A percentile compares a stretch with the other conserved stretches of the same genome.
Conservation (phyloP, 1,140 invertebrate genomes). For the Limonius californicus region DNA sequence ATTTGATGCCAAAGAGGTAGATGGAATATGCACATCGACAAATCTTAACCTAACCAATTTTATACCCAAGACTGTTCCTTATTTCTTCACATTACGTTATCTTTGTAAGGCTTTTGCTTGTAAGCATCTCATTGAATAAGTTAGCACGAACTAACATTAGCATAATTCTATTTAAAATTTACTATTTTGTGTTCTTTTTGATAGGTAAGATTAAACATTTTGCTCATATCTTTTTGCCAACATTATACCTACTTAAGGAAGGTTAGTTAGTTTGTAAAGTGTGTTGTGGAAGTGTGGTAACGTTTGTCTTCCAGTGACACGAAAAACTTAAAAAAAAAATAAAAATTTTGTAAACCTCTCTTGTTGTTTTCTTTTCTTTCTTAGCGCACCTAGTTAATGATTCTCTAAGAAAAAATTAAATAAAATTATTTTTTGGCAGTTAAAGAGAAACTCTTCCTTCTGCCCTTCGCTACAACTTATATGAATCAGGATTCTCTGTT, state of each 20-base stretch:
- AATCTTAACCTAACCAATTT: too few relatives aligned
- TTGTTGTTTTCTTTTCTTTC: too few relatives aligned
- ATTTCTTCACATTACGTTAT: too few relatives aligned
- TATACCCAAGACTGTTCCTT: too few relatives aligned
- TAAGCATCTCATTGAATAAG: conserved; percentile 19
- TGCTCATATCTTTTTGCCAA: conserved; percentile 35
- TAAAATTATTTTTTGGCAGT: too few relatives aligned
- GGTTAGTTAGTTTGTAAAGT: conserved; percentile 39
- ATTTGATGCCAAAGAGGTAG: too few relatives aligned
- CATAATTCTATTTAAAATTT: conserved; percentile 33
- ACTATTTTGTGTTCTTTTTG: conserved; percentile 32
- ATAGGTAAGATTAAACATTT: conserved; percentile 32
- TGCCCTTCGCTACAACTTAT: too few relatives aligned
- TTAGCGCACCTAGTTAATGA: too few relatives aligned
- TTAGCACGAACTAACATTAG: conserved; percentile 21
- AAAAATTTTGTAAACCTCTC: neutral
- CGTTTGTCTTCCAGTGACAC: conserved; percentile 42
- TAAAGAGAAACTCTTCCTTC: too few relatives aligned
- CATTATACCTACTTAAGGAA: conserved; percentile 26
- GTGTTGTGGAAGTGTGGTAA: conserved; percentile 41
- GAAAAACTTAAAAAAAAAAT: conserved; percentile 38
- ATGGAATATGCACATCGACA: too few relatives aligned
- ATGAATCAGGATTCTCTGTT: too few relatives aligned
- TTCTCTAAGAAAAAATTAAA: too few relatives aligned
- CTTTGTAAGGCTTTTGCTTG: neutral